Evolutionary conservation across 1,140 invertebrate genomes (phyloP), one percentile per base, ranked within the genome.

Genomic region (Bombus impatiens): DNA sequence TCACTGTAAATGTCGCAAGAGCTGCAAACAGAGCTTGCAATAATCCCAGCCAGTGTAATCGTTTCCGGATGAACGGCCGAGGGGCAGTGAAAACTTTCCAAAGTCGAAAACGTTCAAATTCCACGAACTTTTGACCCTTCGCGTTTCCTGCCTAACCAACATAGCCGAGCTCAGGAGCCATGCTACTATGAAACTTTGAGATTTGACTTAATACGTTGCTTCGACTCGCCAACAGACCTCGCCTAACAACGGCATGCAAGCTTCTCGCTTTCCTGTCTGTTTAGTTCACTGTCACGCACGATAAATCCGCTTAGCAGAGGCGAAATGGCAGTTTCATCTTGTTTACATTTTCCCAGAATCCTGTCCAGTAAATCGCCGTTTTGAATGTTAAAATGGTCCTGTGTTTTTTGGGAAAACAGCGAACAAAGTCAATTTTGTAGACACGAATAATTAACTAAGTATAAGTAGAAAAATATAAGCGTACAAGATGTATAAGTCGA

Each of bases 81-180:
- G 25, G 79, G 84, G 4, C 22, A 59, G 74, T 57, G 78, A 68
- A 57, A 81, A 83, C 47, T 89, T 90, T 89, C 65, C 59, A 57
- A 74, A 84, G 62, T 75, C 82, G 87, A 90, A 90, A 90, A 87
- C 67, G 42, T 75, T 84, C 86, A 81, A 89, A 65, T 75, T 76
- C 59, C n/a, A 32, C 85, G 89, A 89, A 89, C 88, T 85, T 84
- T 79, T 89, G 84, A 86, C 87, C 79, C 37, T 62, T 65, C 62
- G 28, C 59, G 84, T 86, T 88, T 78, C 85, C 78, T 42, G 42
- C 44, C 57, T 74, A 78, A 67, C 42, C 68, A 65, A 47, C 22
- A 59, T 62, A 79, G 79, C 47, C 65, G 53, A 62, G 79, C 65
- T 67, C 71, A 35, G 40, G 47, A 67, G 86, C 79, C 79, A 71